Percentiles rank a stretch among this genome's conserved stretches.
phyloP scores from a whole-genome alignment of 1,140 invertebrate genomes.

The Orchesella cincta region DNA sequence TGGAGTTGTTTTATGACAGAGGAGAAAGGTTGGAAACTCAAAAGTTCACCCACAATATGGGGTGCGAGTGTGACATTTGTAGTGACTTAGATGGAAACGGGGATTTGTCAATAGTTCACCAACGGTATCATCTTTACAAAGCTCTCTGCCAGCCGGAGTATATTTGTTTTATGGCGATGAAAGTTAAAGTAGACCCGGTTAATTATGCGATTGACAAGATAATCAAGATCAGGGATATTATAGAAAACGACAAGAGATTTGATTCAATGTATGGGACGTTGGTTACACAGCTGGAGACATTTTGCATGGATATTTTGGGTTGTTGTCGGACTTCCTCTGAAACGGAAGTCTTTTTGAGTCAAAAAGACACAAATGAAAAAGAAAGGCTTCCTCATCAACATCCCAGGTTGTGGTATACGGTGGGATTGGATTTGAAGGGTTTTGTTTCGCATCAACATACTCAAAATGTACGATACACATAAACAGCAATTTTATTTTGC shows the following conservation, averaged over 20 bases:
- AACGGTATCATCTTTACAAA: constrained; percentile 63
- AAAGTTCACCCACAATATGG: background rate
- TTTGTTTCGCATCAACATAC: constrained; percentile 75
- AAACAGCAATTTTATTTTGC: no score
- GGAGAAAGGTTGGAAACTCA: constrained; percentile 58
- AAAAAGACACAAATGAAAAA: constrained; percentile 55
- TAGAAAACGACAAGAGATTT: constrained; percentile 61
- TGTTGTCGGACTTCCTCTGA: constrained; percentile 68
- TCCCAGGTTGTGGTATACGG: constrained; percentile 68
- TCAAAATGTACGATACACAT: constrained; percentile 66
- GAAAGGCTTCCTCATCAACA: constrained; percentile 57
- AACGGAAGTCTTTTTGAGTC: constrained; percentile 67
- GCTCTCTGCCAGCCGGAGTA: constrained; percentile 68
- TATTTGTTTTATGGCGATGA: constrained; percentile 64
- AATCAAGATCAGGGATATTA: constrained; percentile 60
- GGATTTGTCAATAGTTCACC: constrained; percentile 62
- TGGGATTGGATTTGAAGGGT: constrained; percentile 72
- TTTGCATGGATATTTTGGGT: constrained; percentile 38
- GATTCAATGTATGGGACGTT: constrained; percentile 62
- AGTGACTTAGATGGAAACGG: constrained; percentile 58
- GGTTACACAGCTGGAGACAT: background rate
- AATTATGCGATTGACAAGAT: constrained; percentile 65
- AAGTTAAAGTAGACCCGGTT: constrained; percentile 62
- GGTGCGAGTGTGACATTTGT: constrained; percentile 10
- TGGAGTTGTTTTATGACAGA: constrained; percentile 65